Base-by-base conservation (phyloP, 1,140 invertebrate species). In the Wiebesia pumilae region DNA sequence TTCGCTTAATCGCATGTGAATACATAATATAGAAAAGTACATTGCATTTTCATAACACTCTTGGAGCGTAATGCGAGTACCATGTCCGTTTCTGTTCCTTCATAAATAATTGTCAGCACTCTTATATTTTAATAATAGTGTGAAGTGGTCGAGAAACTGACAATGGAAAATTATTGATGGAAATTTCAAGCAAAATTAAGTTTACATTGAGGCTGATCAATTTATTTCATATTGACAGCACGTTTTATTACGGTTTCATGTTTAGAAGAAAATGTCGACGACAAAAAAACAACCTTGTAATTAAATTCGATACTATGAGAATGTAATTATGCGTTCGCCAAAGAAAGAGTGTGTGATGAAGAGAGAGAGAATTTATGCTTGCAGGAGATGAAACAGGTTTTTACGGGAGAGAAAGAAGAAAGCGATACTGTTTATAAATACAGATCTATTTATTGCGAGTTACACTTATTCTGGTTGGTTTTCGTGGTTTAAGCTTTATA, bases 51-150 rank as follows among this genome's bases (percentile, higher is more conserved):
- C 71, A 40, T 75, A 43, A 75, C 24, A 75, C 71, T 75, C 43
- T 75, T 43, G 9, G 1, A 40, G 38, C 27, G 71, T 75, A 75
- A 75, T 75, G 40, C n/a, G 71, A 75, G 43, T 38, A 75, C 43
- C 43, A 38, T 75, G 43, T 9, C 71, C 35, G 38, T 71, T 38
- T 71, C 69, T 71, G 16, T 16, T 43, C 1, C 19, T 27, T 21
- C 27, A 40, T 75, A 75, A 75, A n/a, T 75, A 75, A 75, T 75
- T 75, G 71, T 21, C 38, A 38, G 71, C 71, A 75, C 71, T 38
- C 38, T 38, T 75, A 43, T 75, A 75, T 75, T 75, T 6, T 75
- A 75, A 75, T 43, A 75, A 75, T n/a, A 43, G 40, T 75, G 40
- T 75, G 40, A 75, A 75, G 27, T 38, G 1, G 24, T 75, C 43